Evolutionary conservation across 2,888 invertebrate species (phyloP).

Genomic region (Mesoligia furuncula): DNA sequence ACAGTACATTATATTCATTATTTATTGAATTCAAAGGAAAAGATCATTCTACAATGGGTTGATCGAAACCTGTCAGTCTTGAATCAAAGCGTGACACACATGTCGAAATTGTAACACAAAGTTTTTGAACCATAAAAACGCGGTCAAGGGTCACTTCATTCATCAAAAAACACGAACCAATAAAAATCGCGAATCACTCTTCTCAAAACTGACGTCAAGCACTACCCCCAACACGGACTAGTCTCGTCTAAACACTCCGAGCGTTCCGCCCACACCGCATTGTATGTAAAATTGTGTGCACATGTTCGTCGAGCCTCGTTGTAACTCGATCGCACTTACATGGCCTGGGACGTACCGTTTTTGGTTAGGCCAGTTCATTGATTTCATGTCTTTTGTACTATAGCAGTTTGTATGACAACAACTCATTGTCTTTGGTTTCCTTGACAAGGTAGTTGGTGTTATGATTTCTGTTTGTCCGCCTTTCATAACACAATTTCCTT

Average conservation of each 20-base stretch:
- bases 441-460: conserved; percentile 16
- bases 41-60: not conserved
- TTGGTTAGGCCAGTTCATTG: conserved; percentile 73
- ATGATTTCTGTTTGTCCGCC: not conserved
- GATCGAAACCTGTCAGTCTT: conserved; percentile 21
- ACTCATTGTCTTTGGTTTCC: conserved; percentile 56
- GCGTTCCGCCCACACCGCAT: conserved; percentile 82
- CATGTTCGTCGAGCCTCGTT: conserved; percentile 66
- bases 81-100: conserved; percentile 30
- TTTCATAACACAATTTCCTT: not conserved
- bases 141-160: conserved; percentile 49
- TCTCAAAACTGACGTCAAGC: conserved; percentile 47
- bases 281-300: conserved; percentile 84
- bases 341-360: conserved; percentile 82
- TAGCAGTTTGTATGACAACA: conserved; percentile 52
- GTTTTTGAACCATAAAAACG: conserved; percentile 16
- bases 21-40: not conserved
- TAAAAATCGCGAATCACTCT: conserved; percentile 48
- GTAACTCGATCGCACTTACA: conserved; percentile 80
- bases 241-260: conserved; percentile 64
- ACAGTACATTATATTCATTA: too few relatives aligned
- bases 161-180: conserved; percentile 16
- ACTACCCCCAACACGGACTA: conserved; percentile 65
- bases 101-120: conserved; percentile 8
- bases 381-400: conserved; percentile 59